Evolutionary conservation across 2,888 invertebrate genomes (phyloP).

Genomic region (Drosophila barbarae): DNA sequence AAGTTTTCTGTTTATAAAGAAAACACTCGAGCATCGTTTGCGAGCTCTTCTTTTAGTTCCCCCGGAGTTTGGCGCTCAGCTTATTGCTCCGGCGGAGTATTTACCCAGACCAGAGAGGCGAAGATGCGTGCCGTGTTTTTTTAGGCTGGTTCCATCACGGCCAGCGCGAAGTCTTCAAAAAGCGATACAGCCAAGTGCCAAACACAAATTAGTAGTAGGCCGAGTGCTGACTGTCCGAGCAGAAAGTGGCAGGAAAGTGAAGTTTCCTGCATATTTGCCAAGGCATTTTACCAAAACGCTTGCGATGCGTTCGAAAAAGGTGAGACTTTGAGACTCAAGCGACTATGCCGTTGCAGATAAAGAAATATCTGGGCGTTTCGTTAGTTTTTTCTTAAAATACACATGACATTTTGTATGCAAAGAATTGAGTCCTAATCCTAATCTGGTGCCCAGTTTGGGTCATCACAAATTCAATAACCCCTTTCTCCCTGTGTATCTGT

Average conservation of each 20-base stretch:
- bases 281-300: slow-evolving; percentile 51
- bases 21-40: slow-evolving; percentile 66
- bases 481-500: slow-evolving; percentile 13
- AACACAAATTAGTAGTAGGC: slow-evolving; percentile 61
- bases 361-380: background rate
- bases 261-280: slow-evolving; percentile 59
- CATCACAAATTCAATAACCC: background rate
- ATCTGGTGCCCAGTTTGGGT: no score
- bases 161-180: slow-evolving; percentile 34
- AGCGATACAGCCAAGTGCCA: slow-evolving; percentile 46
- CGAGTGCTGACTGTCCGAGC: slow-evolving; percentile 25
- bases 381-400: background rate
- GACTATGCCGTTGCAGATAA: background rate
- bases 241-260: slow-evolving; percentile 26
- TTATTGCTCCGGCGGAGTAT: slow-evolving; percentile 54
- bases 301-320: slow-evolving; percentile 42
- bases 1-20: slow-evolving; percentile 75
- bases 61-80: slow-evolving; percentile 30
- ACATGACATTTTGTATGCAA: background rate
- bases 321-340: background rate
- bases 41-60: slow-evolving; percentile 36
- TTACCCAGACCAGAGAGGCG: slow-evolving; percentile 62
- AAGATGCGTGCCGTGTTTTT: slow-evolving; percentile 65
- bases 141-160: slow-evolving; percentile 51
- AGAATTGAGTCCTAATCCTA: background rate